Evolutionary conservation across 2,888 invertebrate species (phyloP).

Genomic region (Arge pagana): DNA sequence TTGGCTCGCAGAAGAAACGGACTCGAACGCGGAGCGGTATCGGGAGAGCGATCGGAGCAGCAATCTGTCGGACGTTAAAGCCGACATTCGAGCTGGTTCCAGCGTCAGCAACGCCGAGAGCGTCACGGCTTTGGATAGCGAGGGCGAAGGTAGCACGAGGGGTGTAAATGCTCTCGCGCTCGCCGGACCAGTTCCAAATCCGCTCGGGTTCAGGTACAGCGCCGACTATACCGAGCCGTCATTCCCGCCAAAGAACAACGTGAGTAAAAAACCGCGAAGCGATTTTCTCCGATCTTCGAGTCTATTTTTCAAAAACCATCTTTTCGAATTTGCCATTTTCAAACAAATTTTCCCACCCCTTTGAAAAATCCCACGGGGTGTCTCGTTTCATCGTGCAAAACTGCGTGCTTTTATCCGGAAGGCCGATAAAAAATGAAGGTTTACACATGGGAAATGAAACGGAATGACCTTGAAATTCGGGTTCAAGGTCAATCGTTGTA

Average conservation of each 20-base stretch:
- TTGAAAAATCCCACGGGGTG: too few relatives aligned
- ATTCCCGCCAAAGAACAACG: slow-evolving; percentile 74
- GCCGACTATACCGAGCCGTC: slow-evolving; percentile 80
- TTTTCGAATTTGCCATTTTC: slow-evolving; percentile 15
- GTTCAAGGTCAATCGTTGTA: too few relatives aligned
- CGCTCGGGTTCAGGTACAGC: slow-evolving; percentile 73
- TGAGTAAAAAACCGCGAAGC: too few relatives aligned
- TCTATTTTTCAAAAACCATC: slow-evolving; percentile 2
- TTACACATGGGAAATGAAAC: too few relatives aligned
- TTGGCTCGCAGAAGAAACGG: slow-evolving; percentile 57
- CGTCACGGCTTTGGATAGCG: slow-evolving; percentile 61
- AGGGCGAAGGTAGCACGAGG: slow-evolving; percentile 63
- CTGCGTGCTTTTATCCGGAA: too few relatives aligned
- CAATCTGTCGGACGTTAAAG: slow-evolving; percentile 89
- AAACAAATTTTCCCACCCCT: too few relatives aligned
- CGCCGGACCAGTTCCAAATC: slow-evolving; percentile 77
- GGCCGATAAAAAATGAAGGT: too few relatives aligned
- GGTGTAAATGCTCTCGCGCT: slow-evolving; percentile 64
- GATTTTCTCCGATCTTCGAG: too few relatives aligned
- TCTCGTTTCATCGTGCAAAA: too few relatives aligned
- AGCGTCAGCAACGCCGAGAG: slow-evolving; percentile 77
- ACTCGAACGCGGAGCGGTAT: slow-evolving; percentile 56
- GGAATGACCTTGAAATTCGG: too few relatives aligned
- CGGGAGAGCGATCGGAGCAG: slow-evolving; percentile 87
- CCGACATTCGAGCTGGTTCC: slow-evolving; percentile 83